phyloP scores from a whole-genome alignment of 2,113 vertebrate genomes.

The Cyprinus carpio region DNA sequence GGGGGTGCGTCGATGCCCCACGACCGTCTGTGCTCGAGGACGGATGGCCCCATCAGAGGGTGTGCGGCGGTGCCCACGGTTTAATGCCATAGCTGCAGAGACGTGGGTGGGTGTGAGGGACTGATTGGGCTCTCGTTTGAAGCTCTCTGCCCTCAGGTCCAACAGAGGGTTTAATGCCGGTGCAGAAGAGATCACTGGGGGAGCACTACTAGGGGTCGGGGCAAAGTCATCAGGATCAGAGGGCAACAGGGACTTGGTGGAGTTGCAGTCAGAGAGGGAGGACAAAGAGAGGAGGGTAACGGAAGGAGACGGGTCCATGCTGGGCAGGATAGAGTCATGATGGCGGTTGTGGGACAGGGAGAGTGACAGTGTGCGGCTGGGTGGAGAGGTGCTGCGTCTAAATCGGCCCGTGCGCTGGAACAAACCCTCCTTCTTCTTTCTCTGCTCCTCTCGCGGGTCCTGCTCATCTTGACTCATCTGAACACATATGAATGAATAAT shows the following conservation, averaged over 20 bases:
- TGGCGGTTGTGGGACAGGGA: constrained; percentile 67
- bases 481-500: background rate
- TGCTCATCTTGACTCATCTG: constrained; percentile 78
- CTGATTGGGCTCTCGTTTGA: constrained; percentile 88
- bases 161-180: constrained; percentile 80
- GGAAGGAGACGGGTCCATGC: constrained; percentile 77
- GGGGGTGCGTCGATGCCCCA: constrained; percentile 76
- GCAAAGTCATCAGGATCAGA: constrained; percentile 83
- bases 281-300: constrained; percentile 86
- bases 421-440: constrained; percentile 82
- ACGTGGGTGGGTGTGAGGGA: constrained; percentile 89
- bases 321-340: constrained; percentile 67
- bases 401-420: constrained; percentile 84
- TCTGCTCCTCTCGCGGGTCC: constrained; percentile 79
- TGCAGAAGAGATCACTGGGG: constrained; percentile 47
- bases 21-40: constrained; percentile 72
- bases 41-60: constrained; percentile 85
- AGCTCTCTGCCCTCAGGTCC: constrained; percentile 86
- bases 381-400: constrained; percentile 76
- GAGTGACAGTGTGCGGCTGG: constrained; percentile 74
- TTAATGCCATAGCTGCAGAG: constrained; percentile 74
- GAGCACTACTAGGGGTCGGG: constrained; percentile 61
- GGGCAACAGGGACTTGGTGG: constrained; percentile 86
- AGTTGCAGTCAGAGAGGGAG: constrained; percentile 90
- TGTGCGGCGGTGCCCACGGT: constrained; percentile 82